A percentile compares a stretch with the other conserved stretches of the same genome.
Evolutionary conservation across 2,113 vertebrate species (phyloP).

Genomic region (Morone saxatilis): DNA sequence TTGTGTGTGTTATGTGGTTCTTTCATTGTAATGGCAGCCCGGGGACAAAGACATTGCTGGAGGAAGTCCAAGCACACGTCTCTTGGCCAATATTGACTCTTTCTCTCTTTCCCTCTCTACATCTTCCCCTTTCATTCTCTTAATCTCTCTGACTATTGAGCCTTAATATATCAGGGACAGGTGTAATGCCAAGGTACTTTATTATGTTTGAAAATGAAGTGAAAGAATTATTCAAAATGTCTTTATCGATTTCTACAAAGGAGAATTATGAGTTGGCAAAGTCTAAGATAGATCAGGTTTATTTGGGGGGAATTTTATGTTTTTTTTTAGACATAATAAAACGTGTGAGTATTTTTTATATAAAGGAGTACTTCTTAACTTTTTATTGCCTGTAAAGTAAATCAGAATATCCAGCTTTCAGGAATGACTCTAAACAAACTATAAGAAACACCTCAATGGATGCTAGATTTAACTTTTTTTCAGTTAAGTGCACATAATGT

Average conservation of each 20-base stretch:
- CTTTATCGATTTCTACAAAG: background rate
- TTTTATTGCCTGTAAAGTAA: background rate
- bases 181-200: slow-evolving; percentile 30
- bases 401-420: background rate
- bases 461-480: background rate
- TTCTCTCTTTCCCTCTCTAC: slow-evolving; percentile 17
- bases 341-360: no score
- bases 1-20: slow-evolving; percentile 51
- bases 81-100: slow-evolving; percentile 74
- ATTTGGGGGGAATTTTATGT: background rate
- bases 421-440: background rate
- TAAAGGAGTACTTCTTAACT: no score
- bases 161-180: slow-evolving; percentile 36
- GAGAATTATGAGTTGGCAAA: background rate
- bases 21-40: slow-evolving; percentile 63
- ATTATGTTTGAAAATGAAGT: background rate
- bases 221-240: background rate
- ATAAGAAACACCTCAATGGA: background rate
- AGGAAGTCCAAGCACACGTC: slow-evolving; percentile 70
- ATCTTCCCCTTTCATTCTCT: slow-evolving; percentile 24
- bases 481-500: background rate
- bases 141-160: slow-evolving; percentile 26
- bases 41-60: slow-evolving; percentile 71
- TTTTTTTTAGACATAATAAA: background rate
- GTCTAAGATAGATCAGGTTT: background rate